Conservation (phyloP, 2,797 vertebrate genomes). For the Bufotes viridis region DNA sequence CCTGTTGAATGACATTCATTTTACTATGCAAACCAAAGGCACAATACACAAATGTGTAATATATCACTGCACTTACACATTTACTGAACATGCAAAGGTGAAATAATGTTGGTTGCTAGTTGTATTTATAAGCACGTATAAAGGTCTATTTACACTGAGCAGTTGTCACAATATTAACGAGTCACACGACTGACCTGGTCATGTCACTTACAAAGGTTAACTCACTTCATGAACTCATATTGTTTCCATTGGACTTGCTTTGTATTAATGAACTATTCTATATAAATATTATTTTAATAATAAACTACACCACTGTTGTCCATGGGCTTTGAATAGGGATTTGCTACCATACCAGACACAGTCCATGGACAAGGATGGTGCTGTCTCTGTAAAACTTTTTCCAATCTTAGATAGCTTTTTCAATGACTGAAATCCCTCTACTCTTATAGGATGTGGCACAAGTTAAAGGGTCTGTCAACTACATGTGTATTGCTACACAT, state of each 20-base stretch:
- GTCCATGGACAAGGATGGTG: no score
- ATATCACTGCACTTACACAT: background rate
- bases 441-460: no score
- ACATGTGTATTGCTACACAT: no score
- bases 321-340: background rate
- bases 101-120: background rate
- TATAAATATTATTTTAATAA: no score
- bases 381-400: no score
- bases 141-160: background rate
- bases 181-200: background rate
- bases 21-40: slow-evolving; percentile 12
- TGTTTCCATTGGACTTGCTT: background rate
- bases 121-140: background rate
- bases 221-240: background rate
- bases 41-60: slow-evolving; percentile 1
- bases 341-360: background rate
- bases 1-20: slow-evolving; percentile 24
- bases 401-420: no score
- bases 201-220: background rate
- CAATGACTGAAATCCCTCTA: no score
- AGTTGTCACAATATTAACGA: background rate
- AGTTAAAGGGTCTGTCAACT: no score
- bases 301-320: background rate
- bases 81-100: background rate
- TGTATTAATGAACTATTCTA: background rate